These are phyloP conservation scores for Glaucidium brasilianum DNA, from an alignment of 2,113 vertebrate genomes.

Conservation along the genomic window DNA sequence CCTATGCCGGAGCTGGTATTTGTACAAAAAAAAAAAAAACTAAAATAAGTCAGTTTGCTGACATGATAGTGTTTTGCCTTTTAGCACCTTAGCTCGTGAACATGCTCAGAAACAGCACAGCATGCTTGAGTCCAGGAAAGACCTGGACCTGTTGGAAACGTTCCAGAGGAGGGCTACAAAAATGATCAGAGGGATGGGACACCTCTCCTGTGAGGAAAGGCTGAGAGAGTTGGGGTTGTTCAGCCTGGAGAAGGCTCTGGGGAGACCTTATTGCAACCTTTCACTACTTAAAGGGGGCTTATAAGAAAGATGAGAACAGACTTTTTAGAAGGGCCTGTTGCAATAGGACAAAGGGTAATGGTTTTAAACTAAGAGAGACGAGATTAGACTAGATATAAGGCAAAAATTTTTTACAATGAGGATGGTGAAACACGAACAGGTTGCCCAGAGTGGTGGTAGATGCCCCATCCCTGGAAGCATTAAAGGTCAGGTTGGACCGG, in stretches of 20 bases:
- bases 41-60: background rate
- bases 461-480: background rate
- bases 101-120: background rate
- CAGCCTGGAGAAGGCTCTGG: background rate
- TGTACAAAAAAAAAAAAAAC: background rate
- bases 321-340: background rate
- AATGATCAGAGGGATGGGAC: background rate
- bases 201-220: background rate
- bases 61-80: background rate
- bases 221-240: background rate
- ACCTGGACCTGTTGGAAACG: rapidly evolving
- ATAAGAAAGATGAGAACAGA: background rate
- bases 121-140: background rate
- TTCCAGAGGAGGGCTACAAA: background rate
- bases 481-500: background rate
- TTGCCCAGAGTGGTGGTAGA: background rate
- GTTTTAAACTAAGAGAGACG: background rate
- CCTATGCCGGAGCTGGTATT: background rate
- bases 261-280: background rate
- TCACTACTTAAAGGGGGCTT: background rate
- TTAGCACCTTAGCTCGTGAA: background rate
- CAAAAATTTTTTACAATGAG: background rate
- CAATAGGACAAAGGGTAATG: background rate
- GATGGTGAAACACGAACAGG: background rate
- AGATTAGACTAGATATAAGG: background rate